phyloP scores from a whole-genome alignment of 2,113 vertebrate genomes.

The Egretta garzetta region DNA sequence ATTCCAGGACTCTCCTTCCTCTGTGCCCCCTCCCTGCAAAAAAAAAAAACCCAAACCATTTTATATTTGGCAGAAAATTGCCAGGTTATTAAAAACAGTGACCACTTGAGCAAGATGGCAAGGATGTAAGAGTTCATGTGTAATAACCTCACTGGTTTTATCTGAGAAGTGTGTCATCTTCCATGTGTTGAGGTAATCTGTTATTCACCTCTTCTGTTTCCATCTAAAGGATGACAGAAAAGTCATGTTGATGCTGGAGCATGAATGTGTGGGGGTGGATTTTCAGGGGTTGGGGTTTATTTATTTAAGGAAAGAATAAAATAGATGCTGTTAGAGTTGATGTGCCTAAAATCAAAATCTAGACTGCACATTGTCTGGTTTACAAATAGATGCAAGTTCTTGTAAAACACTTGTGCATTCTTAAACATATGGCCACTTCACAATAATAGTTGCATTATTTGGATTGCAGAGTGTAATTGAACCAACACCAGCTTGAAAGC shows the following conservation, averaged over 20 bases:
- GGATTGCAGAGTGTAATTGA: not conserved
- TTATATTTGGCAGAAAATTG: not conserved
- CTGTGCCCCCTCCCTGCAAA: rapidly evolving
- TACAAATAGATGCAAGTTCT: not conserved
- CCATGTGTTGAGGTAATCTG: not conserved
- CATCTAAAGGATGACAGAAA: not conserved
- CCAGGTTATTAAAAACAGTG: not conserved
- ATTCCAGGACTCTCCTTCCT: not conserved
- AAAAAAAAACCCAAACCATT: not conserved
- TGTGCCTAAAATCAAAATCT: not conserved
- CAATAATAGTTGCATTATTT: not conserved
- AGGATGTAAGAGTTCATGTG: not conserved
- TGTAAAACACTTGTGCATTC: not conserved
- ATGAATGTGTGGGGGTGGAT: not conserved
- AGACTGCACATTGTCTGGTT: not conserved
- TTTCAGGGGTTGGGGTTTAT: not conserved
- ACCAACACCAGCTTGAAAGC: not conserved
- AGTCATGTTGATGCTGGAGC: not conserved
- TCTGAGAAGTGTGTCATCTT: not conserved
- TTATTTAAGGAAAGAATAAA: not conserved
- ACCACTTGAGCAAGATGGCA: not conserved
- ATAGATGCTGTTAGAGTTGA: not conserved
- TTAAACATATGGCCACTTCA: not conserved
- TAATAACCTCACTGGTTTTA: not conserved
- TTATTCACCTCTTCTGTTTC: not conserved